A percentile compares a stretch with the other conserved stretches of the same genome.
Evolutionary conservation across 2,113 vertebrate species (phyloP).

Genomic region (Paradoxurus hermaphroditus): DNA sequence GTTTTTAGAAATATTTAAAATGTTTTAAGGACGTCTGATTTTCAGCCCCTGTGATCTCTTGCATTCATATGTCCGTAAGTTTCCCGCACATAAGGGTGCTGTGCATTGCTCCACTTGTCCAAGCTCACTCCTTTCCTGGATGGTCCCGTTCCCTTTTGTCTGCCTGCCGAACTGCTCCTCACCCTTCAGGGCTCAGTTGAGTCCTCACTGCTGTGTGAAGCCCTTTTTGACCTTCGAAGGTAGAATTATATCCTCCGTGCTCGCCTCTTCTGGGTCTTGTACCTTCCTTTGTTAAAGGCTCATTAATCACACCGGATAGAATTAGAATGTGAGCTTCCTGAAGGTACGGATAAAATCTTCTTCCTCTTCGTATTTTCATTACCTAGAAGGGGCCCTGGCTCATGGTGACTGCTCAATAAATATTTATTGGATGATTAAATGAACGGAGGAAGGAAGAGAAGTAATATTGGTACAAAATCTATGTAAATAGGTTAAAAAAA

Average conservation of each 20-base stretch:
- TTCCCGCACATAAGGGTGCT: not conserved
- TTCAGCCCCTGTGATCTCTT: not conserved
- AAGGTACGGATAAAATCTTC: slow-evolving; percentile 40
- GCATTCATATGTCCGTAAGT: not conserved
- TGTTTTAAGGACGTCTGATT: not conserved
- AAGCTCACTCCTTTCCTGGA: not conserved
- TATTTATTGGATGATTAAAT: slow-evolving; percentile 47
- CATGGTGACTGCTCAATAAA: not conserved
- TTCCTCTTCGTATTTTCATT: slow-evolving; percentile 13
- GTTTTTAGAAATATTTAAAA: not conserved
- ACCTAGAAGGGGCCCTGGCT: not conserved
- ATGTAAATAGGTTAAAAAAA: not conserved
- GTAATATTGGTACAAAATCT: not conserved
- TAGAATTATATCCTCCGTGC: not conserved
- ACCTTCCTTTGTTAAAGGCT: not conserved
- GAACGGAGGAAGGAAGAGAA: slow-evolving; percentile 6
- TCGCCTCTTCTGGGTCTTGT: not conserved
- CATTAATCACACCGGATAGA: slow-evolving; percentile 52
- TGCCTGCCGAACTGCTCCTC: not conserved
- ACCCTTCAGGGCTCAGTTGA: not conserved
- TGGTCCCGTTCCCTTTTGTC: not conserved
- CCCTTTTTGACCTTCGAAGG: not conserved
- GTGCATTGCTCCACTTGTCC: not conserved
- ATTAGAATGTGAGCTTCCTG: slow-evolving; percentile 35
- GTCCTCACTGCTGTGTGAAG: not conserved